Conservation (phyloP, 2,797 vertebrate species). For the Linurgus olivaceus region DNA sequence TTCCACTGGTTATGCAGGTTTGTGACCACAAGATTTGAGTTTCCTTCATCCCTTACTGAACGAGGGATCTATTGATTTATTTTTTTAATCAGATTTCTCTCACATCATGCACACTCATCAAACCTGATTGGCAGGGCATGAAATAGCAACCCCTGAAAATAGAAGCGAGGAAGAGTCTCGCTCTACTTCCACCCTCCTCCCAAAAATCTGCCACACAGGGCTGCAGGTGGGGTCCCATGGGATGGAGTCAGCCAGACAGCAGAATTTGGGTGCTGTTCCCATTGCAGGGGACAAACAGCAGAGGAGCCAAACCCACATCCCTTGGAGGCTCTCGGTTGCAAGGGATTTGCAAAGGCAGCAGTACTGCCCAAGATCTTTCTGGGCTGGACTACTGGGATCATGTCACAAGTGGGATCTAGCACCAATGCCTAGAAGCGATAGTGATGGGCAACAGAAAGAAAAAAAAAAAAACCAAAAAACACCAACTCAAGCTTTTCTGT, state of each 20-base stretch:
- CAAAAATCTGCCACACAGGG: fast-evolving
- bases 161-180: background rate
- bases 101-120: background rate
- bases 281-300: fast-evolving
- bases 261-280: fast-evolving
- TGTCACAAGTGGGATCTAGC: fast-evolving
- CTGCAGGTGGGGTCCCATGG: fast-evolving
- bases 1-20: background rate
- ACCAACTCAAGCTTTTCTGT: background rate
- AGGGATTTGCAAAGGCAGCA: background rate
- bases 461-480: background rate
- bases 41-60: background rate
- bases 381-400: background rate
- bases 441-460: background rate
- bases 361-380: background rate
- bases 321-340: background rate
- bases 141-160: background rate
- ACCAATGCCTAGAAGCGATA: fast-evolving
- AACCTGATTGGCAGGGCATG: background rate
- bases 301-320: background rate
- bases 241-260: fast-evolving
- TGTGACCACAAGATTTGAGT: background rate
- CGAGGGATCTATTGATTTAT: background rate
- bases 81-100: background rate
- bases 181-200: background rate